Percentiles rank a stretch among this genome's conserved stretches.
Evolutionary conservation across 2,888 invertebrate genomes (phyloP).

Genomic region (Empis stercorea): DNA sequence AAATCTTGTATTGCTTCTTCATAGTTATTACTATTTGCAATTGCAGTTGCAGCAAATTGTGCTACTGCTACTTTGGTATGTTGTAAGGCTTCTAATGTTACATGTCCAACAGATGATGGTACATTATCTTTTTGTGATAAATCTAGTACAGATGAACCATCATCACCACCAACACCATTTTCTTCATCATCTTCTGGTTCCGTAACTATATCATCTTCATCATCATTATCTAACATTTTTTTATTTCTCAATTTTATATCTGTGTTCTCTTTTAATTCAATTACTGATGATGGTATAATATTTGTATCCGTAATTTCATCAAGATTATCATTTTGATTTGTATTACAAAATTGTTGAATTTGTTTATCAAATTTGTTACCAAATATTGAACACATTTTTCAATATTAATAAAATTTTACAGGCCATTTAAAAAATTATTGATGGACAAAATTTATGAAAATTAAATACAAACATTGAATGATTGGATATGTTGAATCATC

Average conservation of each 20-base stretch:
- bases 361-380: slow-evolving; percentile 1
- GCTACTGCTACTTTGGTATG: slow-evolving; percentile 71
- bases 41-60: slow-evolving; percentile 81
- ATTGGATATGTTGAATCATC: too few species aligned
- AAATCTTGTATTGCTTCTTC: slow-evolving; percentile 71
- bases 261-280: background rate
- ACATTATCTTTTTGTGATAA: slow-evolving; percentile 17
- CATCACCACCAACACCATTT: slow-evolving; percentile 21
- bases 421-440: too few species aligned
- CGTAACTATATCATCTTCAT: background rate
- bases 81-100: slow-evolving; percentile 83
- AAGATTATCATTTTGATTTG: background rate
- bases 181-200: slow-evolving; percentile 4
- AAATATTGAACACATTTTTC: background rate
- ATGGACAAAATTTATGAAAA: too few species aligned
- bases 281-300: slow-evolving; percentile 1
- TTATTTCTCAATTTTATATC: background rate
- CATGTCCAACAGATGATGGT: slow-evolving; percentile 46
- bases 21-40: slow-evolving; percentile 64
- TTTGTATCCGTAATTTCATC: slow-evolving; percentile 2
- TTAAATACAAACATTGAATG: too few species aligned
- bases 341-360: background rate
- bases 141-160: slow-evolving; percentile 24
- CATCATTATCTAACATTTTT: background rate
- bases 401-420: too few species aligned